These are phyloP conservation scores for Aphidius gifuensis DNA, from an alignment of 1,140 invertebrate species.

Conservation along the genomic window DNA sequence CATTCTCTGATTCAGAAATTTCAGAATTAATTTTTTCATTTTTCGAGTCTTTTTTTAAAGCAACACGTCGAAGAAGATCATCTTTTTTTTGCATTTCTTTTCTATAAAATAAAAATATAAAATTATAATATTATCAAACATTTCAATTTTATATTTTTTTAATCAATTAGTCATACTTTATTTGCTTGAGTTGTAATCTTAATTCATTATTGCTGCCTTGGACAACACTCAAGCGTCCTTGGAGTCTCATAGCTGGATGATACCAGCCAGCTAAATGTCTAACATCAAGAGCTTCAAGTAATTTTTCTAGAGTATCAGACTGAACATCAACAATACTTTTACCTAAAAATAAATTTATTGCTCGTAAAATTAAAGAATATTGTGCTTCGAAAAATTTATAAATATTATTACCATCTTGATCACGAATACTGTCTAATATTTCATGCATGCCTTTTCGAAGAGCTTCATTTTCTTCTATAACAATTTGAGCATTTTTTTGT, in stretches of 20 bases:
- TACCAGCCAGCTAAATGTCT: slow-evolving; percentile 72
- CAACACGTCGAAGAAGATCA: slow-evolving; percentile 25
- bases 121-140: slow-evolving; percentile 17
- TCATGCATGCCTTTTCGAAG: slow-evolving; percentile 68
- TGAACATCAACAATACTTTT: slow-evolving; percentile 55
- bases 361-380: too few species aligned
- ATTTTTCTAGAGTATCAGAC: slow-evolving; percentile 59
- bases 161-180: slow-evolving; percentile 39
- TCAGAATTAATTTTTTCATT: slow-evolving; percentile 24
- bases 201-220: slow-evolving; percentile 61
- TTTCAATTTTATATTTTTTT: neutral
- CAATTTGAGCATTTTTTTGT: slow-evolving; percentile 53
- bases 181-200: slow-evolving; percentile 54
- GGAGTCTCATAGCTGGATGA: slow-evolving; percentile 70
- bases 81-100: slow-evolving; percentile 40
- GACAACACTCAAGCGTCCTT: slow-evolving; percentile 63
- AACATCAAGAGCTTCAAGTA: slow-evolving; percentile 65
- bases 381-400: neutral
- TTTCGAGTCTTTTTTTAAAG: slow-evolving; percentile 22
- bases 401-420: slow-evolving; percentile 54
- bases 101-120: slow-evolving; percentile 24
- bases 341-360: slow-evolving; percentile 32
- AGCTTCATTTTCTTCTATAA: slow-evolving; percentile 70
- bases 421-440: slow-evolving; percentile 61
- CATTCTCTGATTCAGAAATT: slow-evolving; percentile 29